A percentile compares a stretch with the other conserved stretches of the same genome.
These are phyloP conservation scores for Fratercula arctica DNA, from an alignment of 2,797 vertebrate species.

Conservation along the genomic window DNA sequence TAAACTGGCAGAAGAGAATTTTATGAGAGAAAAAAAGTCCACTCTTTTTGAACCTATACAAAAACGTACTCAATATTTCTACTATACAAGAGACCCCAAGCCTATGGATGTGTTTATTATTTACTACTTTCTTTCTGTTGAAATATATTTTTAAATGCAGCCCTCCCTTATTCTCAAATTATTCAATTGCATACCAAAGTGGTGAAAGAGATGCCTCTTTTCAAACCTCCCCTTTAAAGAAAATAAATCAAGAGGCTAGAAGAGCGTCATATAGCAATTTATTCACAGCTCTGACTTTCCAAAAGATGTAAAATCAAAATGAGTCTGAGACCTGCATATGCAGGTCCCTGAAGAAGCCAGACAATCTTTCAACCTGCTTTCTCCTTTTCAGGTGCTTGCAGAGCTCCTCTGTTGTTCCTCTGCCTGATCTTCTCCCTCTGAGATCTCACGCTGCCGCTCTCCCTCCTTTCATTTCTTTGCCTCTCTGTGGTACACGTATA, in stretches of 20 bases:
- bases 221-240: not conserved
- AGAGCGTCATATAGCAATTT: not conserved
- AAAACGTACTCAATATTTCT: constrained; percentile 6
- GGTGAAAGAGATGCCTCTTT: not conserved
- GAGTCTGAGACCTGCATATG: not conserved
- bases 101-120: not conserved
- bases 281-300: not conserved
- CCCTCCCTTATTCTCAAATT: not conserved
- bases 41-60: not conserved
- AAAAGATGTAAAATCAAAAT: not conserved
- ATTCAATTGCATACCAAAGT: not conserved
- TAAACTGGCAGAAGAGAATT: not conserved
- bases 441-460: not conserved
- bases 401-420: not conserved
- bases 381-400: not conserved
- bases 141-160: not conserved
- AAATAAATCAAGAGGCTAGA: constrained; percentile 19
- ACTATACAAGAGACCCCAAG: not conserved
- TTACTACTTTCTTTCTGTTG: not conserved
- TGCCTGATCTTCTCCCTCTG: not conserved
- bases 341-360: not conserved
- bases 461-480: not conserved
- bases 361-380: not conserved
- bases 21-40: not conserved
- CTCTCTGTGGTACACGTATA: not conserved